These are phyloP conservation scores for Fregetta grallaria DNA, from an alignment of 2,113 vertebrate genomes.

Conservation along the genomic window DNA sequence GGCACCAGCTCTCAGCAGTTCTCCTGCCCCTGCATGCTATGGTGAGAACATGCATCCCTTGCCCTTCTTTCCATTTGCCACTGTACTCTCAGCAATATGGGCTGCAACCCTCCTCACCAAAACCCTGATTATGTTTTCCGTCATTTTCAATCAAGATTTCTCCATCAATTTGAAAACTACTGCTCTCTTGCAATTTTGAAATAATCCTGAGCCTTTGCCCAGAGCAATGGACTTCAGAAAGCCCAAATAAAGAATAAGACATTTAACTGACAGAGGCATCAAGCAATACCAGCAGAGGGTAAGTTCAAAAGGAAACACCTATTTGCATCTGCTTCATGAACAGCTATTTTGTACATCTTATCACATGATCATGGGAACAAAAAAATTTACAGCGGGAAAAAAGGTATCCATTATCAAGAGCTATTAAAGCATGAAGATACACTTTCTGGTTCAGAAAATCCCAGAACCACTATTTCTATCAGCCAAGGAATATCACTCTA, in stretches of 20 bases:
- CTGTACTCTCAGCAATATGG: background rate
- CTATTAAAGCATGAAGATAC: background rate
- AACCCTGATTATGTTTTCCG: background rate
- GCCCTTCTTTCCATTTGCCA: background rate
- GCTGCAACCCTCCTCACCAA: background rate
- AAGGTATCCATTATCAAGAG: background rate
- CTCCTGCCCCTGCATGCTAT: background rate
- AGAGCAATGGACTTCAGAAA: background rate
- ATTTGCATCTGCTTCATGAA: background rate
- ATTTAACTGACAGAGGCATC: background rate
- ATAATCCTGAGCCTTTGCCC: background rate
- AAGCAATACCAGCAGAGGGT: background rate
- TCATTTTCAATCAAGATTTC: background rate
- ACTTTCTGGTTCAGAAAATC: background rate
- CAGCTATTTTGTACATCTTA: background rate
- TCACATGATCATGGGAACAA: background rate
- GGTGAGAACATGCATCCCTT: background rate
- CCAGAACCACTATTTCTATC: background rate
- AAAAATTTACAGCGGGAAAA: background rate
- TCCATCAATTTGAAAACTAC: background rate
- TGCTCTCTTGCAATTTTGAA: background rate
- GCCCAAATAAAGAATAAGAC: background rate
- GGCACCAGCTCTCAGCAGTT: background rate
- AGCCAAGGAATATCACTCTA: background rate
- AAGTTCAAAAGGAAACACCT: background rate